Evolutionary conservation across 2,113 vertebrate species (phyloP).

Genomic region (Eptesicus fuscus): DNA sequence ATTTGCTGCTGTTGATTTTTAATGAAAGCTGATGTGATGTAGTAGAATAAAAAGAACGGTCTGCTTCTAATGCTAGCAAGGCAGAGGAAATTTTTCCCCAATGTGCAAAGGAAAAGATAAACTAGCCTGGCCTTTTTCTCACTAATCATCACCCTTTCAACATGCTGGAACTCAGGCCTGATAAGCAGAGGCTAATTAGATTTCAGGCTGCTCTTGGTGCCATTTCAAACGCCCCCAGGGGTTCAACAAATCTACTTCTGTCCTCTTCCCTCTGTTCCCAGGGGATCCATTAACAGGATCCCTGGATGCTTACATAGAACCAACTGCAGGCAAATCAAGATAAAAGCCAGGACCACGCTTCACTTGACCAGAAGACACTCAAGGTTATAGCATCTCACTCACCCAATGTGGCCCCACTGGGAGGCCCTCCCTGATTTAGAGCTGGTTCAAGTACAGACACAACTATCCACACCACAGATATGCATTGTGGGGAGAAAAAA

Average conservation of each 20-base stretch:
- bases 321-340: slow-evolving; percentile 35
- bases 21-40: slow-evolving; percentile 57
- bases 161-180: slow-evolving; percentile 34
- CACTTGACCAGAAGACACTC: slow-evolving; percentile 2
- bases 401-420: neutral
- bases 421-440: neutral
- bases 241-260: slow-evolving; percentile 40
- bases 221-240: slow-evolving; percentile 43
- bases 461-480: slow-evolving; percentile 15
- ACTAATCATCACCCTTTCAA: slow-evolving; percentile 54
- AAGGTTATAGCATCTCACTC: slow-evolving; percentile 16
- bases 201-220: slow-evolving; percentile 38
- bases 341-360: slow-evolving; percentile 45
- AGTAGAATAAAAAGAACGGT: slow-evolving; percentile 44
- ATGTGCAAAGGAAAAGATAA: slow-evolving; percentile 59
- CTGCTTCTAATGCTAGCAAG: slow-evolving; percentile 57
- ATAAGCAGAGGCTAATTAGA: slow-evolving; percentile 51
- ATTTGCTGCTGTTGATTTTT: slow-evolving; percentile 53
- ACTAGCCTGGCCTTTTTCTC: slow-evolving; percentile 38
- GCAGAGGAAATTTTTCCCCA: slow-evolving; percentile 35
- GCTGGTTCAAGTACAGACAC: neutral
- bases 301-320: slow-evolving; percentile 34
- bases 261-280: slow-evolving; percentile 46
- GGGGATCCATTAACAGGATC: slow-evolving; percentile 46
- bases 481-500: neutral